Evolutionary conservation across 2,797 vertebrate genomes (phyloP), one percentile per base, ranked within the genome.

Genomic region (Simalia tracyae): DNA sequence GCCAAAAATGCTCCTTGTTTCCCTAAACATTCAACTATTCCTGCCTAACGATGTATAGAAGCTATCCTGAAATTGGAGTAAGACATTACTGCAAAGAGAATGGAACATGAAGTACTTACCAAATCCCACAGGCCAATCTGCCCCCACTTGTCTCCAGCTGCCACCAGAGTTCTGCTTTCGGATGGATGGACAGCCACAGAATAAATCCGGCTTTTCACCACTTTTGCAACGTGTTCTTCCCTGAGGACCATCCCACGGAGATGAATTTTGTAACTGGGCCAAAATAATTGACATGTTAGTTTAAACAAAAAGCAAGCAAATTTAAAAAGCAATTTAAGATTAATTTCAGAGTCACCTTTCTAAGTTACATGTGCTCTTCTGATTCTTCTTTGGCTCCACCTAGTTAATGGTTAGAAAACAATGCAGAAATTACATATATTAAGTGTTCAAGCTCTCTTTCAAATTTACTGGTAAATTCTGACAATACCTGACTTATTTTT

Each of bases 161-260:
- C 98, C 96, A 99, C 96, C 0, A 99, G 94, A 93, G 98, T 95
- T 92, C 93, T 96, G 96, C 97, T 98, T 86, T 96, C 92, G 0
- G 98, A 98, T 0, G 99, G 99, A 86, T 99, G 99, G 92, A 99
- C 95, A 42, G 98, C 98, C 92, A 98, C 90, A 5, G 98, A 98
- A 60, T 91, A 97, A 93, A 99, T 89, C 0, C 98, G 96, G 0
- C 93, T 84, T 46, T 95, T 97, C 92, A 98, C 98, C 92, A 99
- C 98, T 97, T 98, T 99, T 31, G 93, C 97, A 89, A 99, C 86
- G 63, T 91, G 92, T 3, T 96, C 96, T 84, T 98, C 95, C 0
- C 93, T 93, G 66, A 98, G 96, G 61, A 26, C 95, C 98, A 99
- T 98, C 14, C 54, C 95, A 89, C 90, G 96, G 85, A 99, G 97